phyloP scores from a whole-genome alignment of 2,888 invertebrate species.

The Alitta virens region DNA sequence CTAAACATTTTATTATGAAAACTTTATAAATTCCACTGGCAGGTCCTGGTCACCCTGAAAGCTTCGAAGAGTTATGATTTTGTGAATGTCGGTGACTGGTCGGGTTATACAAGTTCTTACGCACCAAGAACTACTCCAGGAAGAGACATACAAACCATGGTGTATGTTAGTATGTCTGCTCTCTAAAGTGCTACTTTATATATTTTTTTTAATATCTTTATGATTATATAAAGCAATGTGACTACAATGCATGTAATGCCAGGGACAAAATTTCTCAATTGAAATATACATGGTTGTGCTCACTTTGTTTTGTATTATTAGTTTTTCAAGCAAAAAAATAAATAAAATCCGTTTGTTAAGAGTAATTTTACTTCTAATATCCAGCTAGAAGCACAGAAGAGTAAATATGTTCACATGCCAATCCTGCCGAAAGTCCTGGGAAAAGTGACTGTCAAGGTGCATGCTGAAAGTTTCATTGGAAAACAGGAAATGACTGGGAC shows the following conservation, averaged over 20 bases:
- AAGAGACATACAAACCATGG: conserved; percentile 85
- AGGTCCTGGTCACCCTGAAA: conserved; percentile 73
- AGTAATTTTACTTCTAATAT: conserved; percentile 18
- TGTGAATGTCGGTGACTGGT: conserved; percentile 58
- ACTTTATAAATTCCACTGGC: too few relatives aligned
- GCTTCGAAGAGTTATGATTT: conserved; percentile 75
- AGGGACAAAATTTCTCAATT: too few relatives aligned
- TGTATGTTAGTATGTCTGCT: conserved; percentile 63
- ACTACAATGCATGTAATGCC: too few relatives aligned
- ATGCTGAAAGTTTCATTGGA: conserved; percentile 64
- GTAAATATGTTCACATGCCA: conserved; percentile 78
- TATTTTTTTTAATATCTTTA: too few relatives aligned
- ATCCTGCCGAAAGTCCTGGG: conserved; percentile 80
- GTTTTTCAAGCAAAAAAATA: too few relatives aligned
- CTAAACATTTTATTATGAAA: too few relatives aligned
- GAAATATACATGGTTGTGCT: too few relatives aligned
- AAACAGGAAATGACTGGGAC: conserved; percentile 49
- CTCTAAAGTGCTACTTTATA: too few relatives aligned
- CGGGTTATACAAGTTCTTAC: conserved; percentile 71
- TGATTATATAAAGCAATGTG: too few relatives aligned
- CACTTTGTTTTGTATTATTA: too few relatives aligned
- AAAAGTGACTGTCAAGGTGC: conserved; percentile 69
- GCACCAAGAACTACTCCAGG: conserved; percentile 86
- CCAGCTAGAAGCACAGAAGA: conserved; percentile 54
- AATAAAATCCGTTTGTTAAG: too few relatives aligned